phyloP scores from a whole-genome alignment of 2,113 vertebrate genomes.

The Rhinolophus sinicus region DNA sequence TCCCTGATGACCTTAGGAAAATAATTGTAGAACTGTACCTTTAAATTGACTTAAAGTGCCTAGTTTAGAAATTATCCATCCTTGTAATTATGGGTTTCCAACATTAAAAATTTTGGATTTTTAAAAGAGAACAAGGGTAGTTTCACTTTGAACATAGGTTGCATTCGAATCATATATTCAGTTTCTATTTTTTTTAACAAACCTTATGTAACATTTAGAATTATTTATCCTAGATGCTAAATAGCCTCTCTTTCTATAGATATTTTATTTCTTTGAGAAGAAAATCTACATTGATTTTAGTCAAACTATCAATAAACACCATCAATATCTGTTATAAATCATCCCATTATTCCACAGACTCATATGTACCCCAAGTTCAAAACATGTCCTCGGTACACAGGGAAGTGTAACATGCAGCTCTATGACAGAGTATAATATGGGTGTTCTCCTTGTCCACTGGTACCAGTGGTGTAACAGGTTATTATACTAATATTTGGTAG shows the following conservation, averaged over 20 bases:
- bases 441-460: neutral
- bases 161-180: slow-evolving; percentile 2
- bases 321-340: neutral
- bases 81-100: neutral
- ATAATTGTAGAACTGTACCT: neutral
- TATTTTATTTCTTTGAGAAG: neutral
- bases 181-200: slow-evolving; percentile 46
- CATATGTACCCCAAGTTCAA: neutral
- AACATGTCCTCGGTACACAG: neutral
- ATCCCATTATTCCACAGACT: neutral
- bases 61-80: neutral
- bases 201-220: neutral
- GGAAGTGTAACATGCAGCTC: neutral
- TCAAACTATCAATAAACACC: neutral
- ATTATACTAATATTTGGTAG: neutral
- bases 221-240: slow-evolving; percentile 43
- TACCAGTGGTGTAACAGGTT: neutral
- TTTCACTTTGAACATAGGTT: slow-evolving; percentile 68
- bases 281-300: neutral
- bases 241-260: neutral
- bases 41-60: neutral
- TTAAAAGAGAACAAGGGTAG: slow-evolving; percentile 47
- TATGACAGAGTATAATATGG: neutral
- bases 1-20: slow-evolving; percentile 8
- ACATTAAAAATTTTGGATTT: slow-evolving; percentile 27